Evolutionary conservation across 92 coral and sea anemone genomes (phyloP), one percentile per base, ranked within the genome.

Genomic region (Porites rus): DNA sequence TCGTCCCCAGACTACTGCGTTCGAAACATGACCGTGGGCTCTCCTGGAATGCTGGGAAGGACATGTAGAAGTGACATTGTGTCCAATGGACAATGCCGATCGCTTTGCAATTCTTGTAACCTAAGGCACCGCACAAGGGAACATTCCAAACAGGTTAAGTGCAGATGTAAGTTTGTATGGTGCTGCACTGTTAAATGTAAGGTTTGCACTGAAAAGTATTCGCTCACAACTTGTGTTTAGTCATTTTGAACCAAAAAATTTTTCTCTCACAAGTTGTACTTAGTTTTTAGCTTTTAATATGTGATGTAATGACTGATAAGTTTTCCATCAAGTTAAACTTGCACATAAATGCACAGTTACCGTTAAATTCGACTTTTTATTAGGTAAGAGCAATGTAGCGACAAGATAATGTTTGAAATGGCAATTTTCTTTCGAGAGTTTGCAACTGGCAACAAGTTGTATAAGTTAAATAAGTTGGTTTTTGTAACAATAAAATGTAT

Each of bases 1-100:
- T 54, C 89, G 13, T 95, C 98, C 46, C 96, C 96, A 68, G 84
- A 95, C 90, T 95, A 93, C 81, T 95, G 98, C 82, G 77, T 51
- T 10, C 78, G 54, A 46, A 87, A 95, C 83, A 19, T 72, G 74
- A 65, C 76, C 78, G 65, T 70, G 2, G 94, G 96, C 19, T 89
- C 94, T 7, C 86, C 90, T 1, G 96, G 98, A 3, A 93, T 95
- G 78, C 87, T 89, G 51, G 91, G 90, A 10, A 88, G 98, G 76
- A 87, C 92, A 14, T 95, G 98, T 79, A 82, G 87, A 17, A 81
- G 79, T 24, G 84, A 90, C 19, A 14, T 67, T 63, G 67, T 76
- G 6, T 69, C 65, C 24, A 74, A 85, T 18, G 64, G 21, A 22
- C 25, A 76, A 67, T 95, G 96, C 59, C 22, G 38, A 20, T 56